phyloP scores from a whole-genome alignment of 35 echinoderm and acorn worm genomes.

The Amphiura filiformis region DNA sequence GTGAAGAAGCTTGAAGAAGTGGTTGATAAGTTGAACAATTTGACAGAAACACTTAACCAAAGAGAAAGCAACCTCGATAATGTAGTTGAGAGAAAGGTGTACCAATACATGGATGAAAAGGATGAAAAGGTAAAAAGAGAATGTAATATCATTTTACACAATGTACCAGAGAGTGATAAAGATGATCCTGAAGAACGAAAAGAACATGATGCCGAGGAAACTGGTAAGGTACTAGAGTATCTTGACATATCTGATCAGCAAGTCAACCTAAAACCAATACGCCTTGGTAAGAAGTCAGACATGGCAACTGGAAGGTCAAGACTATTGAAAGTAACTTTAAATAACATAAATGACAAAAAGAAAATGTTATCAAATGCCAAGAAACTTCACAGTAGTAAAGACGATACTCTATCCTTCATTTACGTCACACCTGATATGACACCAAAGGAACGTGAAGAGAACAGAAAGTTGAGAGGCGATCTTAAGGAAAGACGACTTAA shows the following conservation, averaged over 20 bases:
- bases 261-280: not conserved
- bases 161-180: not conserved
- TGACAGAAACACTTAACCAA: not conserved
- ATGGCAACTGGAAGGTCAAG: not conserved
- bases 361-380: not conserved
- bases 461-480: not conserved
- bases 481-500: not conserved
- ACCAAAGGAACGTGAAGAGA: not conserved
- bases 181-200: not conserved
- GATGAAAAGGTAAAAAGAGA: constrained; percentile 5
- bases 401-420: not conserved
- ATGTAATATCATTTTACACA: not conserved
- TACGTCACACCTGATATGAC: not conserved
- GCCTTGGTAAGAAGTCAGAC: not conserved
- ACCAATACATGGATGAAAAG: constrained; percentile 5
- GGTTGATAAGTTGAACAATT: not conserved
- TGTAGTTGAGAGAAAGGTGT: not conserved
- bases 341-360: not conserved
- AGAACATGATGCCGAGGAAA: not conserved
- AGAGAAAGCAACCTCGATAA: not conserved
- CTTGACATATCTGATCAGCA: not conserved
- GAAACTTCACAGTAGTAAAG: not conserved
- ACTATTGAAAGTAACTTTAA: constrained; percentile 13
- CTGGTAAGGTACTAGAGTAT: not conserved
- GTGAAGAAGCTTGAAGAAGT: not conserved